Evolutionary conservation across 2,113 vertebrate genomes (phyloP), one percentile per base, ranked within the genome.

Genomic region (Oenanthe oenanthe): DNA sequence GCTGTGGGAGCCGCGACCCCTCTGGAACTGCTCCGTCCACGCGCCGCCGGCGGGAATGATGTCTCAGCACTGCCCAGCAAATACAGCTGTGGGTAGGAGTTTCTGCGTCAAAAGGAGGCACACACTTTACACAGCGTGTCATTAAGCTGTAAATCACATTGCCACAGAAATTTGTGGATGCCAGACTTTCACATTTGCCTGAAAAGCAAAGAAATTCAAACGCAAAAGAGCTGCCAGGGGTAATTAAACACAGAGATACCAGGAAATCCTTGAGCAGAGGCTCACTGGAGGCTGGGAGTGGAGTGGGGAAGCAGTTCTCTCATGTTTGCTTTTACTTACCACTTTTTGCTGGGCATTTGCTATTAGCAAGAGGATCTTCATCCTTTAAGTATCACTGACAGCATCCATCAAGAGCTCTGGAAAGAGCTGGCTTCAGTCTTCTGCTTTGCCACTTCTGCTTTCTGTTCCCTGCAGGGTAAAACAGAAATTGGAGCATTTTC

Each of bases 41-140:
- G 5, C 3, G 5, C 62, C 61, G 51, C 47, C 0, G 0, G 43
- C 0, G 0, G 62, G 80, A 89, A 42, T 5, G 63, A 45, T 72
- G 77, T 4, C 81, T 48, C 36, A 32, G 85, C 82, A 89, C 60
- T 5, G 1, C 56, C 36, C 47, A 21, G 77, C 4, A 2, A 73
- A 43, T 11, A 9, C 31, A 29, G 75, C 66, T 31, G 57, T 4
- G 38, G 78, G 42, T 9, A 22, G 56, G 88, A 82, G 20, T 5
- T 78, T 16, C 10, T 29, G 15, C 4, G 1, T 70, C 88, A 58
- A 56, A 75, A 83, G 48, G 60, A 93, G 92, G 38, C 9, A 42
- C 65, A 15, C 5, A 0, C 47, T 85, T 60, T 9, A 31, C n/a
- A 9, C 19, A 51, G 57, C 22, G 16, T 79, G 53, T 51, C 43